Base-by-base conservation (phyloP, 2,113 vertebrate species). In the Spea bombifrons region DNA sequence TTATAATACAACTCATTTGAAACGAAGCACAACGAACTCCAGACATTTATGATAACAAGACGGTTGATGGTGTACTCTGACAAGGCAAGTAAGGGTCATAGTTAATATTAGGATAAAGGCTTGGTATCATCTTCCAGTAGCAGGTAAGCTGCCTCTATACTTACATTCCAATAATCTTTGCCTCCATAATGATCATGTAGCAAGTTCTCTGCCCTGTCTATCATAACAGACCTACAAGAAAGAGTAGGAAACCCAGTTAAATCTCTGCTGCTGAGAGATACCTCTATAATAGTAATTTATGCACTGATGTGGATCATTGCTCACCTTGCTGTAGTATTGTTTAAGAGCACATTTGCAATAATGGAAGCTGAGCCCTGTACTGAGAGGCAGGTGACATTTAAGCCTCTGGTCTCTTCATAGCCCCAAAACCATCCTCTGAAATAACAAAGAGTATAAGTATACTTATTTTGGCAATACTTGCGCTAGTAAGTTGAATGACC, bases 361-460 rank as follows among this genome's bases (percentile, higher is more conserved):
- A 98, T 82, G 17, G 97, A 99, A 1, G 96, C 96, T 1, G 96
- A 97, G 10, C 97, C 97, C 83, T 99, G 97, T n/a, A 95, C 94
- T 5, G 97, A 99, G 82, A 98, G 77, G 52, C 97, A 99, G 13
- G 90, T 94, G 3, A 95, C 87, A 0, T 93, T 94, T 44, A 95
- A 83, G 50, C 94, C 95, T 45, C 97, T 89, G 0, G 97, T 99
- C 84, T 99, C 95, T 79, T 96, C 93, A 0, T 95, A 98, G 75
- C 96, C 97, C 97, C 97, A 99, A 82, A 98, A 99, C 97, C 97
- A 99, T 70, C 97, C 96, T 84, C 97, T 99, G 84, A 55, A 85
- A 87, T 43, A 81, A 16, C 84, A 83, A 15, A 30, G 30, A 30
- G 30, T 30, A 30, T 30, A 30, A 30, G 30, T 30, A 30, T n/a